Conservation (phyloP, 2,113 vertebrate genomes). For the Heterotilapia buettikoferi region DNA sequence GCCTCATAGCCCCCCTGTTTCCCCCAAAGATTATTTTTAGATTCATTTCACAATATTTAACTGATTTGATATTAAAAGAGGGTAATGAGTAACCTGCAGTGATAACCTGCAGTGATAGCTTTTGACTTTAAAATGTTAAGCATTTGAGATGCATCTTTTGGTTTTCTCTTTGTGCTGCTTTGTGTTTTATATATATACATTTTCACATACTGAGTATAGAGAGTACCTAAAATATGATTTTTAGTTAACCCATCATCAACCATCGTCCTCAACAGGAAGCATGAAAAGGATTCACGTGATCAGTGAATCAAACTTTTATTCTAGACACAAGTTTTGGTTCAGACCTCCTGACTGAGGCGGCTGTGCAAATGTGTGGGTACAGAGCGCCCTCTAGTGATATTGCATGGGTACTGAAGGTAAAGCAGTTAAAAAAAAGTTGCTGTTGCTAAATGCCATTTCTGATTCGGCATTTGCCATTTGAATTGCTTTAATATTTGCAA, state of each 20-base stretch:
- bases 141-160: background rate
- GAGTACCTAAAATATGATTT: background rate
- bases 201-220: background rate
- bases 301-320: background rate
- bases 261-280: accelerated
- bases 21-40: background rate
- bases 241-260: background rate
- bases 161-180: background rate
- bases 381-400: background rate
- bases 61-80: background rate
- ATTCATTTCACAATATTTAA: background rate
- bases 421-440: background rate
- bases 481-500: background rate
- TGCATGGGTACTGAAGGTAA: background rate
- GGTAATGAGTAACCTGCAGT: background rate
- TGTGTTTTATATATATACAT: background rate
- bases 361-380: background rate
- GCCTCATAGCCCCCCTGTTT: background rate
- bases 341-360: background rate
- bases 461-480: background rate
- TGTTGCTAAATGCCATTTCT: accelerated
- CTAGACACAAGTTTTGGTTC: background rate
- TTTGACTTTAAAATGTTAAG: background rate
- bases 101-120: background rate
- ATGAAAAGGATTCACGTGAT: background rate